These are phyloP conservation scores for Cnemophilus loriae DNA, from an alignment of 2,113 vertebrate species.

Conservation along the genomic window DNA sequence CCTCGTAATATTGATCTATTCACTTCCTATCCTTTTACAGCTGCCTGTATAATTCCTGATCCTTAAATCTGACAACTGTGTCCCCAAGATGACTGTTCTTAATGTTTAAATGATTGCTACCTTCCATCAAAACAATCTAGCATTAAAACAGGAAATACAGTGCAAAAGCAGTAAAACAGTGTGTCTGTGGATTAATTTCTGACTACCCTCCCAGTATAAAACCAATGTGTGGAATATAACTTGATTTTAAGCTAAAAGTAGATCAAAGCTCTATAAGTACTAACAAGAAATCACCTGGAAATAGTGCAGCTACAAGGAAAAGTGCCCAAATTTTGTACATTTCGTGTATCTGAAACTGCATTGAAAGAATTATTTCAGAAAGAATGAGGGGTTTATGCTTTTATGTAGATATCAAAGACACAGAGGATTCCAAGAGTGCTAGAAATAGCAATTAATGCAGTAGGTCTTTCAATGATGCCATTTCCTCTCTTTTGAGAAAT, in stretches of 20 bases:
- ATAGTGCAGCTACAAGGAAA: not conserved
- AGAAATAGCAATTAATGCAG: not conserved
- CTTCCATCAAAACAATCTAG: conserved; percentile 35
- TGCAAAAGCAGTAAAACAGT: not conserved
- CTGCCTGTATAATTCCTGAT: conserved; percentile 48
- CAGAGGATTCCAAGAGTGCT: not conserved
- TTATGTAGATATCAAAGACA: not conserved
- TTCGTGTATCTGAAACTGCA: not conserved
- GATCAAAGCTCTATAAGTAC: not conserved
- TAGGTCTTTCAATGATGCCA: not conserved
- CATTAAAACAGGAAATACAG: conserved; percentile 19
- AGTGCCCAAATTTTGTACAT: not conserved
- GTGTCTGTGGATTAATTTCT: not conserved
- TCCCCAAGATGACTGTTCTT: conserved; percentile 48
- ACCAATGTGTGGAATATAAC: not conserved
- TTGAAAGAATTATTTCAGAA: not conserved
- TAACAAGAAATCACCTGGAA: conserved; percentile 7
- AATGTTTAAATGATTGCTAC: conserved; percentile 42
- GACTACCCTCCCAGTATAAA: not conserved
- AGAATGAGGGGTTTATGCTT: not conserved
- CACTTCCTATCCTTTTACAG: conserved; percentile 47
- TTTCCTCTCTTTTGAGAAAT: not conserved
- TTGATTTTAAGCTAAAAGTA: not conserved
- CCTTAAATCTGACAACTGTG: conserved; percentile 58
- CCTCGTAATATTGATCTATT: conserved; percentile 57